Base-by-base conservation (phyloP, 2,113 vertebrate genomes). In the Perca fluviatilis region DNA sequence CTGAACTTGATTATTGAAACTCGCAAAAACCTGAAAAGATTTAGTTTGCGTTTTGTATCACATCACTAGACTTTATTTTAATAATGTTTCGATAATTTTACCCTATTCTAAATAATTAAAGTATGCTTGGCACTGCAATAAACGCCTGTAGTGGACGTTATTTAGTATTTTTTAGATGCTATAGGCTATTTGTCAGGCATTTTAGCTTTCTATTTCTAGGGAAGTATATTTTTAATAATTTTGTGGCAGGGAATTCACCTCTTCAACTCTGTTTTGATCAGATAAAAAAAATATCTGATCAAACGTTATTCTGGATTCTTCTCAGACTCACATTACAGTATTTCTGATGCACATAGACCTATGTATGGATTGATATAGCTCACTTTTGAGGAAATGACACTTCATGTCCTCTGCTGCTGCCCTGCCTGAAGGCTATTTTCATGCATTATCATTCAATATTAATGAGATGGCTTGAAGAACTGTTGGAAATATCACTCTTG, bases 371-470 rank as follows among this genome's bases (percentile, higher is more conserved):
- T 67, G 49, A 85, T 77, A 68, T 62, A 53, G 21, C 36, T 51
- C 58, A 33, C 57, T 40, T 77, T 15, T 27, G 23, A 79, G 69
- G 51, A 80, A 73, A 68, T 71, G 60, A 80, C 65, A 86, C 76
- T 49, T n/a, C 1, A 50, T 74, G 83, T 74, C 88, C 76, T 73
- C 66, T 80, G 56, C 73, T 80, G 77, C 54, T 84, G 57, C 70
- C 33, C 14, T 25, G 56, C 23, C 66, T 56, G 40, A 68, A 40
- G 71, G 84, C 73, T 88, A 83, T 88, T 93, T 88, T 84, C 63
- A 86, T 84, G 79, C 83, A 88, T 82, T 84, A 74, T 64, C 68
- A 65, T 90, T 79, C 84, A 92, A 81, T 84, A 91, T 91, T 87
- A 65, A 89, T 86, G 84, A 84, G 68, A 62, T 62, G 54, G 21